Evolutionary conservation across 2,113 vertebrate genomes (phyloP), one percentile per base, ranked within the genome.

Genomic region (Sorex fumeus): DNA sequence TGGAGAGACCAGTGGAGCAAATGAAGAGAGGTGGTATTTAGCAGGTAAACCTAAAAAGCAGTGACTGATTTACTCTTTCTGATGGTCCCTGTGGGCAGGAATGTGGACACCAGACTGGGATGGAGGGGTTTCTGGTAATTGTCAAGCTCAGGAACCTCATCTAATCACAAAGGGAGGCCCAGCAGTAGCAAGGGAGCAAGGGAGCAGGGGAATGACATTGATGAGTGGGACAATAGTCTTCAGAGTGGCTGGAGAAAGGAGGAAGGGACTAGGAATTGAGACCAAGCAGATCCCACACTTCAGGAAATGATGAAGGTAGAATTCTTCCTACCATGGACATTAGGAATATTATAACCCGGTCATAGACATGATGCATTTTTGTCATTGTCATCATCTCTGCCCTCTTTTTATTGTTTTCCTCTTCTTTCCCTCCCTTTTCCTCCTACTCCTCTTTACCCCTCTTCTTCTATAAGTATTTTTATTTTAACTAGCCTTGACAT

Each of bases 401-500:
- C 30, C 12, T 84, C 82, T 57, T 25, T 43, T 50, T 36, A 8
- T 6, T 12, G 3, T 21, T 62, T 9, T 21, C 13, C 9, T 79
- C 6, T 40, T 13, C 23, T 36, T 30, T 19, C 2, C 2, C 6
- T 28, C 45, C 34, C 9, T 10, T 25, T 36, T 16, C 45, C 45
- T 21, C 8, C n/a, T 67, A 16, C 6, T 12, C 0, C 28, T 15
- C 30, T 30, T 18, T 90, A 8, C 1, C 47, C 32, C 6, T 50
- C 47, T n/a, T 57, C 16, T 64, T 92, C 82, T 84, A 8, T 79
- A 74, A 80, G 80, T 80, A 36, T 79, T 43, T 79, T 23, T 19
- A 23, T n/a, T n/a, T n/a, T n/a, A n/a, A n/a, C n/a, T n/a, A n/a
- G n/a, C n/a, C n/a, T n/a, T n/a, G n/a, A n/a, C n/a, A n/a, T n/a